Percentiles rank a stretch among this genome's conserved stretches.
Evolutionary conservation across 2,797 vertebrate genomes (phyloP).

Genomic region (Fringilla coelebs): DNA sequence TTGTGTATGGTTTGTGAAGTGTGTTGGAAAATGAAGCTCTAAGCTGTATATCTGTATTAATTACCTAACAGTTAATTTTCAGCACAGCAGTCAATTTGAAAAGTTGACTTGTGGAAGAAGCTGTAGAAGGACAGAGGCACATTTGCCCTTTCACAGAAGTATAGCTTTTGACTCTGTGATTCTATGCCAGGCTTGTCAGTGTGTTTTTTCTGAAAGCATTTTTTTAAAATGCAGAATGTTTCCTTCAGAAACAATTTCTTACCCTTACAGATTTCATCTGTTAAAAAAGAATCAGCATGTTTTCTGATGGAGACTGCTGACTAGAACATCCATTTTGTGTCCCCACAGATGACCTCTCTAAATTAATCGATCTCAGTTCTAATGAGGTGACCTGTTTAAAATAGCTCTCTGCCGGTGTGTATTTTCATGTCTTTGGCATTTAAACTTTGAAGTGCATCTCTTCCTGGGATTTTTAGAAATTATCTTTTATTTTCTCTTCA

Average conservation of each 20-base stretch:
- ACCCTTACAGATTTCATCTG: neutral
- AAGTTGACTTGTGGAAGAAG: neutral
- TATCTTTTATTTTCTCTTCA: neutral
- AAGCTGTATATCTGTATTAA: neutral
- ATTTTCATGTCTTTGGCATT: neutral
- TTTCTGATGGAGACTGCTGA: neutral
- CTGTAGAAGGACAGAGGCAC: neutral
- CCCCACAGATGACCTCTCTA: neutral
- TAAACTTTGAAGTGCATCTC: neutral
- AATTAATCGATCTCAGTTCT: neutral
- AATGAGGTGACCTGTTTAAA: constrained; percentile 10
- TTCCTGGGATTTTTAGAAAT: neutral
- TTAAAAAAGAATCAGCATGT: neutral
- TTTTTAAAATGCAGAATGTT: neutral
- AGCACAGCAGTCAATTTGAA: neutral
- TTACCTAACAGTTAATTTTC: neutral
- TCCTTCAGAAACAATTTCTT: neutral
- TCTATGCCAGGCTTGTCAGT: neutral
- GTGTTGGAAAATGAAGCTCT: neutral
- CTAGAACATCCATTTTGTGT: neutral
- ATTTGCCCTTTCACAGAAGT: neutral
- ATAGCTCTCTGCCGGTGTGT: neutral
- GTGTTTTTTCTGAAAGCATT: neutral
- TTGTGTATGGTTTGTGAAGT: neutral
- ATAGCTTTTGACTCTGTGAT: neutral